Evolutionary conservation across 2,113 vertebrate genomes (phyloP).

Genomic region (Nannospalax galili): DNA sequence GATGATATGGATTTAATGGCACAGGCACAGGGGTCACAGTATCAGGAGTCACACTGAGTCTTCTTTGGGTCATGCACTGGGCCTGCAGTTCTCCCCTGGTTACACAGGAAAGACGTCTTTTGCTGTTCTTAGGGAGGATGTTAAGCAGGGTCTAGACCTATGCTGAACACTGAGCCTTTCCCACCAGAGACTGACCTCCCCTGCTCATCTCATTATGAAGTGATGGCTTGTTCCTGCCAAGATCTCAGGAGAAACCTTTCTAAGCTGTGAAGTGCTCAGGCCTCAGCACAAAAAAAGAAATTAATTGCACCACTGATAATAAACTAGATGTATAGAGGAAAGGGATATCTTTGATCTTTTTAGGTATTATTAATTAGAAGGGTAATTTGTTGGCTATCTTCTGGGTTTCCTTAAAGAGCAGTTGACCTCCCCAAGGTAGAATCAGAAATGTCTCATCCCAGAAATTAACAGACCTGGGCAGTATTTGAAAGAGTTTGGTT

Average conservation of each 20-base stretch:
- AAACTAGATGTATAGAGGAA: not conserved
- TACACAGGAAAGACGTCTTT: rapidly evolving
- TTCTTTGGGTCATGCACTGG: rapidly evolving
- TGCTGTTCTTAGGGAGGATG: not conserved
- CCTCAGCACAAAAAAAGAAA: not conserved
- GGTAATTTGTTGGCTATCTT: not conserved
- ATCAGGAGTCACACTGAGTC: not conserved
- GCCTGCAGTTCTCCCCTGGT: not conserved
- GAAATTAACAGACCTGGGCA: not conserved
- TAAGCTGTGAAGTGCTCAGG: not conserved
- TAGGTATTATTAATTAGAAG: slow-evolving; percentile 42
- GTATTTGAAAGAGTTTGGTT: not conserved
- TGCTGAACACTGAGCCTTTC: not conserved
- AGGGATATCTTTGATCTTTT: slow-evolving; percentile 42
- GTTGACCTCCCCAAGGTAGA: not conserved
- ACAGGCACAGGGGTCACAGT: rapidly evolving
- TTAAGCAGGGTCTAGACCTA: not conserved
- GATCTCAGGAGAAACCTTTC: slow-evolving; percentile 4
- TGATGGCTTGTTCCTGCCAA: not conserved
- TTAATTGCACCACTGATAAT: slow-evolving; percentile 38
- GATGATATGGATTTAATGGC: not conserved
- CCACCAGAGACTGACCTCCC: not conserved
- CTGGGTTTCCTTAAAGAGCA: not conserved
- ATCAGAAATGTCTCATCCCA: not conserved
- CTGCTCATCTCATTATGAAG: not conserved